Evolutionary conservation across 2,888 invertebrate species (phyloP), one percentile per base, ranked within the genome.

Genomic region (Eumacrocentrus americanus): DNA sequence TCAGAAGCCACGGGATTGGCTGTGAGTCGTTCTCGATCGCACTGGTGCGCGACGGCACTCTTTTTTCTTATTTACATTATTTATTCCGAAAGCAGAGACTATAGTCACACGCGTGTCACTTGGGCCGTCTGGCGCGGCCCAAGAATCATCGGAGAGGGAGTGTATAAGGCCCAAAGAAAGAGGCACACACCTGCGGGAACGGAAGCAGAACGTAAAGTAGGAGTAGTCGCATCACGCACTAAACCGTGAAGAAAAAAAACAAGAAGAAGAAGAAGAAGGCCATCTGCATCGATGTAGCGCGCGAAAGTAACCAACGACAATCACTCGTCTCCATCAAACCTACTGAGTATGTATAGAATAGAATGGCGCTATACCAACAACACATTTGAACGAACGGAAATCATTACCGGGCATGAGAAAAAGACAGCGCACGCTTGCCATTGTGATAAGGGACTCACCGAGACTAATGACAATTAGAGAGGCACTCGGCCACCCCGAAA

Each of bases 181-280:
- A 60, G 62, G 62, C 64, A 61, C 65, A 66, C 72, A 72, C 70
- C 72, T 70, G 70, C 70, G 65, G 63, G 65, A 68, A 64, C 69
- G 70, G 72, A 70, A 70, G 67, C 50, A 50, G 50, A 58, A 50
- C 50, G 48, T 14, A n/a, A n/a, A n/a, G 29, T 34, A 16, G n/a
- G 38, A 48, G 16, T 44, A 44, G 46, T 56, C 53, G 54, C 53
- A 29, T 29, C 29, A 56, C 53, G 61, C 64, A 63, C 61, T 59
- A n/a, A n/a, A n/a, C n/a, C 52, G 18, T 57, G 58, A 55, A 42
- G 35, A 62, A 53, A 62, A 44, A 65, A 54, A 47, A 47, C 29
- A 44, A 57, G 47, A 51, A 50, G 35, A 23, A 11, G 42, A 38
- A 14, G 23, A 50, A 55, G 48, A 56, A 35, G 58, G 61, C 63